phyloP scores from a whole-genome alignment of 2,888 invertebrate species.

The Hetaerina titia region DNA sequence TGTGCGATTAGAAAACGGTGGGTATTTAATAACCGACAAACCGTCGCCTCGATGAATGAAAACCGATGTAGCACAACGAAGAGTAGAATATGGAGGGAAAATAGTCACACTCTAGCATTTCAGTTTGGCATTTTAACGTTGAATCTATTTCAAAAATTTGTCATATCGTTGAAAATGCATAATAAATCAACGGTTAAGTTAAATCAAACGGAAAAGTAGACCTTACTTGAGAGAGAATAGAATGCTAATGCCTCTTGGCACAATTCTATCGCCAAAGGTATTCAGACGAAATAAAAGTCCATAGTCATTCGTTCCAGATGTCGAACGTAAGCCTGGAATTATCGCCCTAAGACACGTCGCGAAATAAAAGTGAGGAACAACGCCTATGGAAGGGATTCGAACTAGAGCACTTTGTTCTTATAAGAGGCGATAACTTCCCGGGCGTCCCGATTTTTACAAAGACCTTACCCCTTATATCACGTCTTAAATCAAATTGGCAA shows the following conservation, averaged over 20 bases:
- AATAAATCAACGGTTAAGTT: neutral
- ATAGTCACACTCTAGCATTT: no score
- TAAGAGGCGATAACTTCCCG: neutral
- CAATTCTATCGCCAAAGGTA: neutral
- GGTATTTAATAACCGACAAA: no score
- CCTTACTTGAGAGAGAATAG: neutral
- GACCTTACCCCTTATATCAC: constrained; percentile 2
- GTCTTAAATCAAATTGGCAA: constrained; percentile 45
- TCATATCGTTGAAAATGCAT: neutral
- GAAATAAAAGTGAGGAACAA: neutral
- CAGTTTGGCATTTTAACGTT: no score
- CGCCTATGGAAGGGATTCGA: neutral
- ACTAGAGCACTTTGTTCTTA: neutral
- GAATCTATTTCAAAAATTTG: neutral
- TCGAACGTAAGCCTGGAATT: neutral
- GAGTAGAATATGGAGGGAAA: no score
- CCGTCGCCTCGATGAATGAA: no score
- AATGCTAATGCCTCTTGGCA: neutral
- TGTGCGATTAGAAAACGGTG: no score
- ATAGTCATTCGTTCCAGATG: neutral
- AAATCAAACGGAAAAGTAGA: neutral
- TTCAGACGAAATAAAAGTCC: neutral
- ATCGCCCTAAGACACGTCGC: neutral
- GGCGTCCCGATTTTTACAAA: neutral
- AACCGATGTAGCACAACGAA: no score